Evolutionary conservation across 2,113 vertebrate genomes (phyloP).

Genomic region (Nannospalax galili): DNA sequence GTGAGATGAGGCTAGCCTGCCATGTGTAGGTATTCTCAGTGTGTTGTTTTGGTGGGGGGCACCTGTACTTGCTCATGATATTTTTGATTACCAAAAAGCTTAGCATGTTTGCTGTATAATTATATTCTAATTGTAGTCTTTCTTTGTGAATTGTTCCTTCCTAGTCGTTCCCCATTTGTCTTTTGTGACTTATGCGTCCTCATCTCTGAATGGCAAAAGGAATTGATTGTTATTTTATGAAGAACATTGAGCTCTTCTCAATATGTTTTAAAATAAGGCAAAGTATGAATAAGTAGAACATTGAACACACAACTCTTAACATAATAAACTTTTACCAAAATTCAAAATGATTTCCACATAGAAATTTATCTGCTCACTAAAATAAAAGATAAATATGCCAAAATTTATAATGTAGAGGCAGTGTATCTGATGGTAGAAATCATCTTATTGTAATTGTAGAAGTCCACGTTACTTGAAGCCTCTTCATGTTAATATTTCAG

Average conservation of each 20-base stretch:
- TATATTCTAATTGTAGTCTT: background rate
- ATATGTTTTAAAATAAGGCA: background rate
- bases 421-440: background rate
- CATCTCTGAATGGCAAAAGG: background rate
- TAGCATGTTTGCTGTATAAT: background rate
- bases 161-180: background rate
- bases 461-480: background rate
- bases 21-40: background rate
- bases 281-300: background rate
- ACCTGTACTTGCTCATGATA: background rate
- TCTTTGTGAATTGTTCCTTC: background rate
- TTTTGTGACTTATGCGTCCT: slow-evolving; percentile 13
- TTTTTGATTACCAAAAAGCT: background rate
- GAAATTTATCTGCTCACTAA: background rate
- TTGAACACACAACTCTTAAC: background rate
- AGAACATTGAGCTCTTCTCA: background rate
- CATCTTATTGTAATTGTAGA: background rate
- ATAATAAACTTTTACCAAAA: slow-evolving; percentile 12
- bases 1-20: too few species aligned
- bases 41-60: background rate
- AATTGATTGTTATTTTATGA: background rate
- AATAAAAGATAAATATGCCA: slow-evolving; percentile 19
- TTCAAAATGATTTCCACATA: background rate
- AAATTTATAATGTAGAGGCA: slow-evolving; percentile 15
- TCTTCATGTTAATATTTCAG: slow-evolving; percentile 10